phyloP scores from a whole-genome alignment of 2,888 invertebrate species.

The Busseola fusca region DNA sequence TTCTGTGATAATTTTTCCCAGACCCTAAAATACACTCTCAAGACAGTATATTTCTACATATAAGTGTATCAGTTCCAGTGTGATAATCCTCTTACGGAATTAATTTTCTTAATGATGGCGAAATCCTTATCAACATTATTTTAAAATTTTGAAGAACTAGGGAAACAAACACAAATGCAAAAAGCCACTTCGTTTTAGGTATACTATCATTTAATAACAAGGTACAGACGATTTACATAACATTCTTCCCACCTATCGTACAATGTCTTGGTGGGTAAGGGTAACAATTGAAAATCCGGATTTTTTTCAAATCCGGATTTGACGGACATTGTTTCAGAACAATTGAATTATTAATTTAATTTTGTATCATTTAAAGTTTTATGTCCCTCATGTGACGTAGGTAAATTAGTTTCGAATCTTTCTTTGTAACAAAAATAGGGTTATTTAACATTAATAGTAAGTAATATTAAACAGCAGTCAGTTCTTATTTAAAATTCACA shows the following conservation, averaged over 20 bases:
- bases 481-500: too few species aligned
- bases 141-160: background rate
- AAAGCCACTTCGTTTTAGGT: background rate
- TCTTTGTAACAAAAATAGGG: too few species aligned
- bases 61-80: background rate
- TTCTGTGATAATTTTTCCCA: background rate
- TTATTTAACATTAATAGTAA: too few species aligned
- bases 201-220: background rate
- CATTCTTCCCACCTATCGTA: background rate
- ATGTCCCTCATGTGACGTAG: too few species aligned
- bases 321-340: too few species aligned
- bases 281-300: too few species aligned
- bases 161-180: background rate
- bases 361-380: too few species aligned
- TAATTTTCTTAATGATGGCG: background rate
- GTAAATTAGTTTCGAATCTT: too few species aligned
- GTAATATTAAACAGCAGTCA: too few species aligned
- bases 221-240: background rate
- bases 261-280: conserved; percentile 6
- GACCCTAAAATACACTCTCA: background rate
- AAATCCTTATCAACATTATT: background rate
- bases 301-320: too few species aligned
- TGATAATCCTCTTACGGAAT: background rate
- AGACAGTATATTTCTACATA: background rate
- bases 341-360: too few species aligned